phyloP scores from a whole-genome alignment of 53 echinoderm and acorn worm genomes.

The Hippasteria phrygiana region DNA sequence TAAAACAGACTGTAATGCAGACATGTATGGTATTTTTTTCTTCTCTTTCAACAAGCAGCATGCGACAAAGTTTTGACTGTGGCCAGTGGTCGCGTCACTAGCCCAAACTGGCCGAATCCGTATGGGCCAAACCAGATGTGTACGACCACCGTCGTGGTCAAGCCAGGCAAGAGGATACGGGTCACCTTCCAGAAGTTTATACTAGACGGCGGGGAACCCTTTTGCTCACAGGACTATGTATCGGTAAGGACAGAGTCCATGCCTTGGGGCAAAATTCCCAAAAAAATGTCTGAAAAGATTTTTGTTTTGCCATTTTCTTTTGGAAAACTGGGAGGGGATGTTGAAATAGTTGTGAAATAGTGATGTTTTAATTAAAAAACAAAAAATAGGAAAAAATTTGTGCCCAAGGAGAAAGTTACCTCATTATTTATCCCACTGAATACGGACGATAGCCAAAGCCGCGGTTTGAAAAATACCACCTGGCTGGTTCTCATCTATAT shows the following conservation, averaged over 20 bases:
- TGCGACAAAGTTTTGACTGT: constrained; percentile 48
- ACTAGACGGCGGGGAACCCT: constrained; percentile 31
- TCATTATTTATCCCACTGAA: too few relatives aligned
- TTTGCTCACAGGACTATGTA: constrained; percentile 27
- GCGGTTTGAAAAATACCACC: too few relatives aligned
- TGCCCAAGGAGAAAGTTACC: too few relatives aligned
- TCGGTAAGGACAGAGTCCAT: background rate
- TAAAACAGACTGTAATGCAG: background rate
- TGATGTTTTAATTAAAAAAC: too few relatives aligned
- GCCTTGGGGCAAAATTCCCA: too few relatives aligned
- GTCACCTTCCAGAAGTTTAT: constrained; percentile 40
- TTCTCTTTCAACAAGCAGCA: constrained; percentile 5
- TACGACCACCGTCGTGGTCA: constrained; percentile 48
- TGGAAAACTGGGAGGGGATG: too few relatives aligned
- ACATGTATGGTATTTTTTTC: background rate
- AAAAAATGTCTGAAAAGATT: too few relatives aligned
- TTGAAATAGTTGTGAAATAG: too few relatives aligned
- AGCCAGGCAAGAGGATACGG: constrained; percentile 56
- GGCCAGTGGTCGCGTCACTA: constrained; percentile 4
- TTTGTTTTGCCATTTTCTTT: too few relatives aligned
- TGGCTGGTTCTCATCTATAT: too few relatives aligned
- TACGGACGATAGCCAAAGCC: too few relatives aligned
- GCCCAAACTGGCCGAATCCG: constrained; percentile 63
- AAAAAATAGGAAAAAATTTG: too few relatives aligned
- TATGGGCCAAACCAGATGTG: constrained; percentile 50